Percentiles rank a stretch among this genome's conserved stretches.
Conservation (phyloP, 2,888 invertebrate genomes). For the Cryptus armator region DNA sequence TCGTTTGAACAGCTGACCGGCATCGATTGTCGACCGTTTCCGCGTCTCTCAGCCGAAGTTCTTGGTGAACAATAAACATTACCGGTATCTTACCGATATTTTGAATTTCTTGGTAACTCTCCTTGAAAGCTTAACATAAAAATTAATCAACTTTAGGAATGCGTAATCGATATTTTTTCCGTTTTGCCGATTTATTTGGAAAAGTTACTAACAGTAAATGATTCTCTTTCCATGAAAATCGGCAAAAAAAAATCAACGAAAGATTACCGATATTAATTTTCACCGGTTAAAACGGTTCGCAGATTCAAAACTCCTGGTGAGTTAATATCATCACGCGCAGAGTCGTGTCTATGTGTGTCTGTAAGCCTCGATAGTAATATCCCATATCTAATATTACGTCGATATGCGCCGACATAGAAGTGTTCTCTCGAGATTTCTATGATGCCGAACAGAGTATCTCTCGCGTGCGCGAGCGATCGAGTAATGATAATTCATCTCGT, state of each 20-base stretch:
- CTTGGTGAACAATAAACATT: no score
- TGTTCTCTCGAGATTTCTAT: slow-evolving; percentile 3
- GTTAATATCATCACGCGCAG: slow-evolving; percentile 13
- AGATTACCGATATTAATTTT: slow-evolving; percentile 4
- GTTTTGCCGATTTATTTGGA: no score
- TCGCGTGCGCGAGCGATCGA: neutral
- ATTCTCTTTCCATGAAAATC: neutral
- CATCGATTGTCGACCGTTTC: no score
- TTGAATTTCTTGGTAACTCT: no score
- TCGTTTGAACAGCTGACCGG: no score
- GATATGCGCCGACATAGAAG: neutral
- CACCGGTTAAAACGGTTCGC: neutral
- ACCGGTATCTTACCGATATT: no score
- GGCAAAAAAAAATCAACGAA: neutral
- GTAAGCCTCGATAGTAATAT: neutral
- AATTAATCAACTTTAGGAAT: no score
- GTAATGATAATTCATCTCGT: slow-evolving; percentile 43
- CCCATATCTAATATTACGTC: neutral
- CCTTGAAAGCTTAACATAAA: no score
- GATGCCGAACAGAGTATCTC: slow-evolving; percentile 46
- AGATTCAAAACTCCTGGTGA: neutral
- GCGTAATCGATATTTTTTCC: no score
- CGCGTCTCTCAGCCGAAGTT: no score
- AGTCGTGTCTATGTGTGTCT: neutral
- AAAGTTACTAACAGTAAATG: no score